phyloP scores from a whole-genome alignment of 2,797 vertebrate genomes.

The Tadarida brasiliensis region DNA sequence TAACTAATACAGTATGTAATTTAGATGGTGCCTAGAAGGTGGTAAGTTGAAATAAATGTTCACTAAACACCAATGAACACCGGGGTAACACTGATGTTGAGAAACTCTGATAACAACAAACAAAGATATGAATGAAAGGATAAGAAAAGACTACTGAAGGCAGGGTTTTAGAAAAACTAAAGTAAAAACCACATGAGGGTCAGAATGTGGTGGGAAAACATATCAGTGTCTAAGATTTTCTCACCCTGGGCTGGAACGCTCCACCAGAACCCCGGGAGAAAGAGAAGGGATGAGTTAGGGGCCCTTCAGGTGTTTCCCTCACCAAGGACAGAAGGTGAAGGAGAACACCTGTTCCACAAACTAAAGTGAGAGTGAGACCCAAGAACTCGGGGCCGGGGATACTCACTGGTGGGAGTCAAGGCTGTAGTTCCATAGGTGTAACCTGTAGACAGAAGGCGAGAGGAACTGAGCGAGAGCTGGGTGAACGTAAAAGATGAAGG shows the following conservation, averaged over 20 bases:
- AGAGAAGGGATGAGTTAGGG: background rate
- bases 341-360: background rate
- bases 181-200: background rate
- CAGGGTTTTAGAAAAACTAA: background rate
- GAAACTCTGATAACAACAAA: background rate
- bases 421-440: conserved; percentile 2
- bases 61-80: background rate
- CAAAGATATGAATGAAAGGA: background rate
- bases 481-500: background rate
- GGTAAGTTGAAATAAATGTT: background rate
- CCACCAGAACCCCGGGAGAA: background rate
- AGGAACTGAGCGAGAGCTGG: background rate
- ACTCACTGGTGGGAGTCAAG: conserved; percentile 60
- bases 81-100: background rate
- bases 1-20: background rate
- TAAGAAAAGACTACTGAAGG: background rate
- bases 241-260: background rate
- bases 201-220: background rate
- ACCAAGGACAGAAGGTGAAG: background rate
- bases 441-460: conserved; percentile 40
- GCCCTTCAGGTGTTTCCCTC: background rate
- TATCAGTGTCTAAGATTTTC: background rate
- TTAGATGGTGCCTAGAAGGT: background rate
- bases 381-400: background rate
- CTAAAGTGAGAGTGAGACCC: background rate